Evolutionary conservation across 2,888 invertebrate genomes (phyloP).

Genomic region (Dorcus parallelipipedus): DNA sequence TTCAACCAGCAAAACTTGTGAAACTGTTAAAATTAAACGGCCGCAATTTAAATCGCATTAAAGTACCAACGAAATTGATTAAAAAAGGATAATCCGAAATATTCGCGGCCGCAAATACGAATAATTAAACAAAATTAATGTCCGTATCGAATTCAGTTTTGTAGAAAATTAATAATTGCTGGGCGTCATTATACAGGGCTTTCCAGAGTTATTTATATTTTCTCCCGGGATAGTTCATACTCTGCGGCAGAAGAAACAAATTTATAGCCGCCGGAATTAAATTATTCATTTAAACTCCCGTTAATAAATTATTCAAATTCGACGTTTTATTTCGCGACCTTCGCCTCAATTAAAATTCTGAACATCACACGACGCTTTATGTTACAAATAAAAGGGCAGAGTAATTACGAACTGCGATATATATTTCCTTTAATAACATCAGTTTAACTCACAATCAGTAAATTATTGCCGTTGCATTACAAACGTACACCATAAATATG

Average conservation of each 20-base stretch:
- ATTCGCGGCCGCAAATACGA: too few relatives aligned
- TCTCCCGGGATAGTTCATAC: constrained; percentile 1
- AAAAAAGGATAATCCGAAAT: too few relatives aligned
- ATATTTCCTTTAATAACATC: constrained; percentile 8
- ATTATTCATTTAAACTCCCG: constrained; percentile 1
- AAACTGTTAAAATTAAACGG: too few relatives aligned
- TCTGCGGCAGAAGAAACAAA: background rate
- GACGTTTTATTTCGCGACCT: background rate
- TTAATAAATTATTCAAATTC: background rate
- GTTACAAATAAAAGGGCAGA: background rate
- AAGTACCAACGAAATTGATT: too few relatives aligned
- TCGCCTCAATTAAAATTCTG: background rate
- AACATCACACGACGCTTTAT: background rate
- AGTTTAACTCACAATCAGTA: constrained; percentile 3
- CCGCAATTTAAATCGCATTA: too few relatives aligned
- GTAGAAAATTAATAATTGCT: background rate
- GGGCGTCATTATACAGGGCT: background rate
- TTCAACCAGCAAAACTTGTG: too few relatives aligned
- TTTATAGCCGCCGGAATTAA: background rate
- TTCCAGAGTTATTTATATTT: constrained; percentile 1
- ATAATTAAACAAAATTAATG: too few relatives aligned
- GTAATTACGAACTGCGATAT: constrained; percentile 6
- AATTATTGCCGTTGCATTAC: constrained; percentile 5
- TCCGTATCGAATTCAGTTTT: background rate
- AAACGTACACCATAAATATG: constrained; percentile 7